A percentile compares a stretch with the other conserved stretches of the same genome.
These are phyloP conservation scores for Amyelois transitella DNA, from an alignment of 1,140 invertebrate genomes.

Conservation along the genomic window DNA sequence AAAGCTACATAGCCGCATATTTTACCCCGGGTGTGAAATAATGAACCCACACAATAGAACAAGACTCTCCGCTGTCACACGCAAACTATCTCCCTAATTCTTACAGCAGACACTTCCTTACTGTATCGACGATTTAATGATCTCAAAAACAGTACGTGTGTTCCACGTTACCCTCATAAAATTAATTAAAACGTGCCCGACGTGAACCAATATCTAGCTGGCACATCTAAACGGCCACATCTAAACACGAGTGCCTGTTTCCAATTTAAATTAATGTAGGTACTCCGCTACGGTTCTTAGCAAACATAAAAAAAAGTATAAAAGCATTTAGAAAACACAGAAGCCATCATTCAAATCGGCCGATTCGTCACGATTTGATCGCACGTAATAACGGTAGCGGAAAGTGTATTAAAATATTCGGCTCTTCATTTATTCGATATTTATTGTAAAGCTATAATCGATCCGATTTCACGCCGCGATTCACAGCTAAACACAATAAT, in stretches of 20 bases:
- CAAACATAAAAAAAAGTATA: background rate
- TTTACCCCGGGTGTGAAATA: background rate
- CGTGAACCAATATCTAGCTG: background rate
- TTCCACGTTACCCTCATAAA: background rate
- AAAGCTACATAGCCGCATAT: background rate
- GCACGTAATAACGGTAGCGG: conserved; percentile 1
- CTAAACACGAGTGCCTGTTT: background rate
- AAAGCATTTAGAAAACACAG: conserved; percentile 4
- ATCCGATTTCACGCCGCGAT: conserved; percentile 48
- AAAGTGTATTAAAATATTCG: conserved; percentile 18
- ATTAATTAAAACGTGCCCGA: background rate
- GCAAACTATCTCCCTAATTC: background rate
- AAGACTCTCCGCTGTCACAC: background rate
- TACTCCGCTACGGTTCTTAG: background rate
- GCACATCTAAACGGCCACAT: conserved; percentile 4
- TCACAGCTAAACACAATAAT: conserved; percentile 45
- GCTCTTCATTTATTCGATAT: conserved; percentile 24
- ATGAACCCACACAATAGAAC: background rate
- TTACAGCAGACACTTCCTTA: background rate
- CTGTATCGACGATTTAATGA: background rate
- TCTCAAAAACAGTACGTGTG: background rate
- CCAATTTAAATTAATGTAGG: conserved; percentile 4
- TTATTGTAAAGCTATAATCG: conserved; percentile 32
- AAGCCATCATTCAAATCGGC: conserved; percentile 6
- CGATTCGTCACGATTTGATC: conserved; percentile 1